Evolutionary conservation across 2,113 vertebrate genomes (phyloP).

Genomic region (Pardalotus punctatus): DNA sequence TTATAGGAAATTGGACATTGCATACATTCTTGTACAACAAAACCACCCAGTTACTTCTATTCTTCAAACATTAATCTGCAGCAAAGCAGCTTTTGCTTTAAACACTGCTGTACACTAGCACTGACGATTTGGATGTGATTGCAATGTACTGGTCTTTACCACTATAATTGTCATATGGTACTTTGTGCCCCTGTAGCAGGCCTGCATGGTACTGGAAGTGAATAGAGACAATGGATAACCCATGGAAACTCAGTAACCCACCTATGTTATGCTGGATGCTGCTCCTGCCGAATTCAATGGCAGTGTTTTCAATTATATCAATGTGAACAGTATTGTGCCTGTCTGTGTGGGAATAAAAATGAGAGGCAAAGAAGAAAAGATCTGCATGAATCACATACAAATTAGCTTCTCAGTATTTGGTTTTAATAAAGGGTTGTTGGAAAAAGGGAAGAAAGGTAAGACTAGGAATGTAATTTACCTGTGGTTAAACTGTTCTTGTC

Average conservation of each 20-base stretch:
- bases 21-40: background rate
- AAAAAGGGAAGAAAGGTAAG: background rate
- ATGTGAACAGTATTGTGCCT: background rate
- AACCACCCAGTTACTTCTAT: background rate
- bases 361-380: background rate
- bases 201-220: background rate
- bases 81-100: background rate
- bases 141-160: background rate
- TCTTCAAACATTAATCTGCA: background rate
- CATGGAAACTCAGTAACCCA: background rate
- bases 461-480: background rate
- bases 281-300: background rate
- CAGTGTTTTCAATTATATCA: background rate
- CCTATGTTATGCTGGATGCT: background rate
- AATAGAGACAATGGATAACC: background rate
- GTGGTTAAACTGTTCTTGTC: background rate
- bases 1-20: background rate
- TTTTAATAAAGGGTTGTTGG: constrained; percentile 15
- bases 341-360: background rate
- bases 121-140: background rate
- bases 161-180: background rate
- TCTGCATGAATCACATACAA: background rate
- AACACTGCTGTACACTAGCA: background rate
- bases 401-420: background rate
- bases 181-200: background rate